Evolutionary conservation across 1,140 invertebrate species (phyloP).

Genomic region (honey bee (Apis mellifera)): Amel_HAv3.1 CM009936.2:12173501-12174000

Average conservation of each 20-base stretch:
- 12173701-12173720: conserved; percentile 44
- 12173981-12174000: background rate
- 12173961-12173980: background rate
- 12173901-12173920: background rate
- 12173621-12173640: background rate
- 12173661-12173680: conserved; percentile 36
- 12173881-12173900: background rate
- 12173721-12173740: conserved; percentile 59
- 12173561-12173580: background rate
- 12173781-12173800: conserved; percentile 13
- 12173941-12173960: no score
- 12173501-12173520: background rate
- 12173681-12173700: conserved; percentile 9
- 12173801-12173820: conserved; percentile 23
- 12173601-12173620: background rate
- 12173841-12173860: background rate
- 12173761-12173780: conserved; percentile 53
- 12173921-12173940: background rate
- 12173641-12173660: conserved; percentile 2
- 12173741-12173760: conserved; percentile 57
- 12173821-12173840: conserved; percentile 29
- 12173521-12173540: background rate
- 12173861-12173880: background rate
- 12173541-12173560: background rate
- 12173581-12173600: background rate